A percentile compares a stretch with the other conserved stretches of the same genome.
Conservation (phyloP, 2,113 vertebrate genomes). For the Merops nubicus region DNA sequence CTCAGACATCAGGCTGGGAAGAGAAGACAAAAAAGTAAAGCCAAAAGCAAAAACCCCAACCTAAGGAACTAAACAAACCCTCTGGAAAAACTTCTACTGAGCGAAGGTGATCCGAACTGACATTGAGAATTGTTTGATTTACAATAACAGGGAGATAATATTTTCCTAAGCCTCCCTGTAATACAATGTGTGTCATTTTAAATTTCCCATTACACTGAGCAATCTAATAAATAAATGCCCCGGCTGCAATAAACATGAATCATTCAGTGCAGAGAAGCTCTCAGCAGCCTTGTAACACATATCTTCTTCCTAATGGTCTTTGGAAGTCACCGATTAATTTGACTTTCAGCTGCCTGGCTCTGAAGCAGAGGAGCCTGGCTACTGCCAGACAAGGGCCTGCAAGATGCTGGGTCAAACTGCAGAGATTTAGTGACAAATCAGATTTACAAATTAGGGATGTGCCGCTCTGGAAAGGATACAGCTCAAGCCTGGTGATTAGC, state of each 20-base stretch:
- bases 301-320: slow-evolving; percentile 42
- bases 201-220: slow-evolving; percentile 66
- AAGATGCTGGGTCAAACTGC: slow-evolving; percentile 39
- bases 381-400: background rate
- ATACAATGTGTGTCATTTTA: slow-evolving; percentile 68
- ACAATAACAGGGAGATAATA: slow-evolving; percentile 69
- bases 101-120: slow-evolving; percentile 57
- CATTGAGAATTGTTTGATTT: slow-evolving; percentile 73
- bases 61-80: background rate
- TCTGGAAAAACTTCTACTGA: slow-evolving; percentile 18
- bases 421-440: slow-evolving; percentile 60
- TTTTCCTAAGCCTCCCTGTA: slow-evolving; percentile 69
- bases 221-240: slow-evolving; percentile 71
- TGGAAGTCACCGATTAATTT: slow-evolving; percentile 55
- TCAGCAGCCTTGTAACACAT: slow-evolving; percentile 40
- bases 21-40: background rate
- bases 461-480: slow-evolving; percentile 5
- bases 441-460: slow-evolving; percentile 38
- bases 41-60: background rate
- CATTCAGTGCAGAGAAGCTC: slow-evolving; percentile 52
- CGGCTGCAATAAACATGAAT: slow-evolving; percentile 65
- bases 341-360: slow-evolving; percentile 47
- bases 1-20: background rate
- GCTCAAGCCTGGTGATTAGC: slow-evolving; percentile 14
- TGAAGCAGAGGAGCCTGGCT: background rate